phyloP scores from a whole-genome alignment of 2,797 vertebrate species.

The Danio kyathit region DNA sequence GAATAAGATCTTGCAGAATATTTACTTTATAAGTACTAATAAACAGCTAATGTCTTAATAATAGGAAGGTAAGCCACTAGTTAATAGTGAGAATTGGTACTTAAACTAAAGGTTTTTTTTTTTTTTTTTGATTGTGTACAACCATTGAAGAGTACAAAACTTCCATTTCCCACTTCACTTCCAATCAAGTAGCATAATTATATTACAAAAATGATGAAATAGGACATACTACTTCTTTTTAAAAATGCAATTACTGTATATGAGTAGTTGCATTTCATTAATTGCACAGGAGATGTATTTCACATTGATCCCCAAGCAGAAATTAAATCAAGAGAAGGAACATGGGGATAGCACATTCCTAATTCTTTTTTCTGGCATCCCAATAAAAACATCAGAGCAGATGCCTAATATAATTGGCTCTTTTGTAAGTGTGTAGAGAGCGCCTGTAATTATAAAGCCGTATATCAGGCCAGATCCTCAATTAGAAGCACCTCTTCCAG shows the following conservation, averaged over 20 bases:
- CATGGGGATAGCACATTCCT: slow-evolving; percentile 67
- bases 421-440: slow-evolving; percentile 64
- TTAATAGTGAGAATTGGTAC: no score
- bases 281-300: background rate
- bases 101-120: no score
- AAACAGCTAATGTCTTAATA: no score
- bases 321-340: slow-evolving; percentile 21
- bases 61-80: no score
- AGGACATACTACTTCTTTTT: no score
- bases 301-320: background rate
- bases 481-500: slow-evolving; percentile 66
- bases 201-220: no score
- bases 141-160: no score
- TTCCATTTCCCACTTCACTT: no score
- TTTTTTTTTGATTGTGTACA: no score
- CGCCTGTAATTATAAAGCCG: slow-evolving; percentile 75
- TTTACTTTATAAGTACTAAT: no score
- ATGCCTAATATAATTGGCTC: slow-evolving; percentile 71
- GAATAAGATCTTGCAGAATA: no score
- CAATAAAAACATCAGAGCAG: slow-evolving; percentile 68
- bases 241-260: background rate
- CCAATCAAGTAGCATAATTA: no score
- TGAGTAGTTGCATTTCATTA: background rate
- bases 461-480: slow-evolving; percentile 77
- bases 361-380: slow-evolving; percentile 71